Evolutionary conservation across 2,797 vertebrate species (phyloP).

Genomic region (Aplochiton taeniatus): DNA sequence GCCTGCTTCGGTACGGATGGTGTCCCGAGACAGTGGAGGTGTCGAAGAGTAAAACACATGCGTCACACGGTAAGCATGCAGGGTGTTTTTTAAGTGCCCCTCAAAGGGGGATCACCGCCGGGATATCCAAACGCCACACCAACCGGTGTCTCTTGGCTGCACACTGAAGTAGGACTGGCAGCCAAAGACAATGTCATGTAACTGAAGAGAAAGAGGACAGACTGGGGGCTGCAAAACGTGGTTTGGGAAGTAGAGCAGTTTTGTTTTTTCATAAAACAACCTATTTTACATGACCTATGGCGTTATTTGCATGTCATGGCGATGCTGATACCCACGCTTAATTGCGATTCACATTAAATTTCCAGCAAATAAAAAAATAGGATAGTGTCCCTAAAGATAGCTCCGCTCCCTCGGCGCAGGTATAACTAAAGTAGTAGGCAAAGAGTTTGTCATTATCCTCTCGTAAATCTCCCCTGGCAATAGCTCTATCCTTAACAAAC

Average conservation of each 20-base stretch:
- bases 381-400: not conserved
- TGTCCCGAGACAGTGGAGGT: not conserved
- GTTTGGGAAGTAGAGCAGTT: too few species aligned
- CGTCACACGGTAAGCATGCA: slow-evolving; percentile 6
- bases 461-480: not conserved
- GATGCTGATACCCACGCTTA: not conserved
- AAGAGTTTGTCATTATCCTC: not conserved
- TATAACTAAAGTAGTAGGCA: not conserved
- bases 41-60: not conserved
- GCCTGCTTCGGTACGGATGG: not conserved
- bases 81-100: slow-evolving; percentile 2
- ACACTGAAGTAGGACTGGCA: not conserved
- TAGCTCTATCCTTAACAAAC: not conserved
- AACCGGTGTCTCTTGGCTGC: not conserved
- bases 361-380: not conserved
- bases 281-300: not conserved
- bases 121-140: not conserved
- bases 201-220: too few species aligned
- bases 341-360: not conserved
- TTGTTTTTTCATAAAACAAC: too few species aligned
- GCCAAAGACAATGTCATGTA: too few species aligned
- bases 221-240: too few species aligned
- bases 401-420: not conserved
- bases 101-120: not conserved
- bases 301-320: not conserved